Evolutionary conservation across 30 jellyfish, hydroid and myxozoan species (phyloP), one percentile per base, ranked within the genome.

Genomic region (Haliclystus octoradiatus): DNA sequence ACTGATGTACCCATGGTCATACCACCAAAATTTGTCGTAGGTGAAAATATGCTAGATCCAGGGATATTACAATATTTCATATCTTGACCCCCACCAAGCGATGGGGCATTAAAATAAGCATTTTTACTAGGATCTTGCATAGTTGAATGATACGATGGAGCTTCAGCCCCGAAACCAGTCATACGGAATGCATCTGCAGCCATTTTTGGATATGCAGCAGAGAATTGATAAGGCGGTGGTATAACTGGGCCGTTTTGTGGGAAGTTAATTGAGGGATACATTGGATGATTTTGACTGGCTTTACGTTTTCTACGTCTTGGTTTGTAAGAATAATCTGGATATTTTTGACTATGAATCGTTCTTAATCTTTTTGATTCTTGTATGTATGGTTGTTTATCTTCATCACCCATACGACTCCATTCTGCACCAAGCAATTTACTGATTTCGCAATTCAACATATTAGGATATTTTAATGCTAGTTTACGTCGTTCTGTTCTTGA

Each of bases 381-480:
- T 24, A 92, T 79, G 76, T 92, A 92, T 0, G 96, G 99, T 50
- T 77, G 76, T 33, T 92, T 92, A 12, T 92, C 99, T 49, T 83
- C 96, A 53, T 83, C 96, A 33, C 94, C 79, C 99, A 92, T 92
- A 0, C 96, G 86, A 70, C 95, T 74, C 99, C 99, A 92, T 74
- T 92, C 99, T 0, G 96, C 96, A 24, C 99, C 99, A 26, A 92
- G 84, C 31, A 92, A 49, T 80, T 92, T 92, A 71, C 97, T 84
- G 9, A 92, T 92, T 62, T 92, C 99, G 30, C 99, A 92, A 76
- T 92, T 92, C 70, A 92, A 60, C 96, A 92, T 83, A 57, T 92
- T 92, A 22, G 99, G 99, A 77, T 84, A 92, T 60, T 83, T 84
- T 78, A 92, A 63, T 2, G 99, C 99, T 25, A 92, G 88, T 71